Evolutionary conservation across 92 coral and sea anemone species (phyloP).

Genomic region (Anthopleura xanthogrammica): DNA sequence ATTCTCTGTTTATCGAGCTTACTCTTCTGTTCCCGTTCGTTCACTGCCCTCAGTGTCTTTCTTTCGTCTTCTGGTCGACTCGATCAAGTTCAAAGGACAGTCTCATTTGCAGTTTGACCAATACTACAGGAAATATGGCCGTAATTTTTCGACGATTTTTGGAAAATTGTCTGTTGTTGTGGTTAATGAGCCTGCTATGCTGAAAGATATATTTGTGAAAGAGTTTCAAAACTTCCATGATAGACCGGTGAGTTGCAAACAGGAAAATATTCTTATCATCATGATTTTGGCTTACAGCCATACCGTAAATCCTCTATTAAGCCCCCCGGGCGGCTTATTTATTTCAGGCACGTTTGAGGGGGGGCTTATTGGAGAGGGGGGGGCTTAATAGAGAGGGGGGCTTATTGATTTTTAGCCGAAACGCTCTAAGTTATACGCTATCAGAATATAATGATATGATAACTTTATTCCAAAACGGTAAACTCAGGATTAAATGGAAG

Average conservation of each 20-base stretch:
- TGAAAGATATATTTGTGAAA: conserved; percentile 51
- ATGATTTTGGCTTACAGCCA: too few relatives aligned
- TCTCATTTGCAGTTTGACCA: conserved; percentile 28
- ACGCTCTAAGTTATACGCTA: too few relatives aligned
- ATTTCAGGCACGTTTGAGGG: too few relatives aligned
- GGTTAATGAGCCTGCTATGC: conserved; percentile 40
- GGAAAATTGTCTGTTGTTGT: conserved; percentile 21
- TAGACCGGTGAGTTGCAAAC: conserved; percentile 41
- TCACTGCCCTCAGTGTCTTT: conserved; percentile 15
- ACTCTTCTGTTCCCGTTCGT: background rate
- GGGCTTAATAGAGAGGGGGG: too few relatives aligned
- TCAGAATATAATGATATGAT: too few relatives aligned
- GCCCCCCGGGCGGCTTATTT: too few relatives aligned
- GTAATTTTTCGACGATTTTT: conserved; percentile 24
- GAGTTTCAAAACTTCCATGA: conserved; percentile 51
- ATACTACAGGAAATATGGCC: conserved; percentile 50
- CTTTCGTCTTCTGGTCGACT: conserved; percentile 15
- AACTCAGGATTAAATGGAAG: too few relatives aligned
- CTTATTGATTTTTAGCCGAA: too few relatives aligned
- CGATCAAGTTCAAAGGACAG: conserved; percentile 8
- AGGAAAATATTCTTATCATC: too few relatives aligned
- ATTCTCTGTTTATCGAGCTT: background rate
- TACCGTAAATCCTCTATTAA: too few relatives aligned
- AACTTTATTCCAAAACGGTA: too few relatives aligned
- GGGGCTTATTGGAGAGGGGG: too few relatives aligned